phyloP scores from a whole-genome alignment of 2,888 invertebrate genomes.

The Coelopa pilipes region DNA sequence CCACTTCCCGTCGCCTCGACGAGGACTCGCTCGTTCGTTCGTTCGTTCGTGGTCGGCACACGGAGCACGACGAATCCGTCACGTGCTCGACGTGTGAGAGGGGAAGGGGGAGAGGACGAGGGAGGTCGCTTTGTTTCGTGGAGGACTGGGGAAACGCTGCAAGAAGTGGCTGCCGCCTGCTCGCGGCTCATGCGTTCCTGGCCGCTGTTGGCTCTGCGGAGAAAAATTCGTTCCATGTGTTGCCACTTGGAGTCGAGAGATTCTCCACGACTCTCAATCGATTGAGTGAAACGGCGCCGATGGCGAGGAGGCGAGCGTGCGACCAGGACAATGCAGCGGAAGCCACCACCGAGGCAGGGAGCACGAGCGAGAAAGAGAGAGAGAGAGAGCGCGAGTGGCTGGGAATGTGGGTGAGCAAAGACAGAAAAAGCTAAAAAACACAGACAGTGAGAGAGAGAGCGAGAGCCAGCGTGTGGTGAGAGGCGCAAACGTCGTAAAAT shows the following conservation, averaged over 20 bases:
- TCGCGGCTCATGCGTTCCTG: constrained; percentile 53
- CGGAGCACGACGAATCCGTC: not conserved
- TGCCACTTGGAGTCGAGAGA: constrained; percentile 20
- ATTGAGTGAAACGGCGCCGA: constrained; percentile 20
- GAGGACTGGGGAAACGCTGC: not conserved
- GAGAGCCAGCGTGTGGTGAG: too few relatives aligned
- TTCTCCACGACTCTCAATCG: constrained; percentile 16
- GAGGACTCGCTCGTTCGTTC: not conserved
- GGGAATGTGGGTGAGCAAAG: too few relatives aligned
- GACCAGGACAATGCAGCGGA: too few relatives aligned
- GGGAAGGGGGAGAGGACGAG: too few relatives aligned
- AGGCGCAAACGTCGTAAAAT: too few relatives aligned
- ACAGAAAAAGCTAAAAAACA: too few relatives aligned
- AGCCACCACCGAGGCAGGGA: too few relatives aligned
- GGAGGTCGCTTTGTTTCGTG: too few relatives aligned
- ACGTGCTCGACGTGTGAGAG: too few relatives aligned
- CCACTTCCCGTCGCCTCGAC: constrained; percentile 11
- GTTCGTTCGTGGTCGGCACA: not conserved
- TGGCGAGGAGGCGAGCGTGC: not conserved
- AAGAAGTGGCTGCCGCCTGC: not conserved
- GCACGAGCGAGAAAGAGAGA: too few relatives aligned
- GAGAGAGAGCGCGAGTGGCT: too few relatives aligned
- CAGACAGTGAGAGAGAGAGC: too few relatives aligned
- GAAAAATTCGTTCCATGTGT: constrained; percentile 49
- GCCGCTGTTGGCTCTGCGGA: constrained; percentile 61